Conservation (phyloP, 2,888 invertebrate genomes). For the Agapostemon virescens region DNA sequence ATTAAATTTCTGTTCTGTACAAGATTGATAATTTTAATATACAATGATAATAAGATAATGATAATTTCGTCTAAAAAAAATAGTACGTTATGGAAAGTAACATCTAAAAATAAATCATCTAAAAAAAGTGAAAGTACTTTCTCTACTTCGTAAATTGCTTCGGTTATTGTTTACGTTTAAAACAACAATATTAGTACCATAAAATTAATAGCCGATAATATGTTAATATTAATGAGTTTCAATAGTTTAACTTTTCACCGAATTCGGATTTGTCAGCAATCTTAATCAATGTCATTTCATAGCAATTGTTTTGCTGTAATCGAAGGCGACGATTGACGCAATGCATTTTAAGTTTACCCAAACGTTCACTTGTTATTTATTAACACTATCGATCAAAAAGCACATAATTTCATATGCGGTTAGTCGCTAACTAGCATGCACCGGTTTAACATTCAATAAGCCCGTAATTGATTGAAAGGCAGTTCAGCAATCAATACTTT, state of each 20-base stretch:
- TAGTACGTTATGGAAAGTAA: too few species aligned
- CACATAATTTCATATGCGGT: conserved; percentile 18
- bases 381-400: not conserved
- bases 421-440: conserved; percentile 11
- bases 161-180: not conserved
- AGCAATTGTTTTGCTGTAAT: not conserved
- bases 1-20: too few species aligned
- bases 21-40: too few species aligned
- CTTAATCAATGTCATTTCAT: not conserved
- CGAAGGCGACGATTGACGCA: not conserved
- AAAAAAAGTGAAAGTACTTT: too few species aligned
- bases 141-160: not conserved
- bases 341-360: not conserved
- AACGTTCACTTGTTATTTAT: conserved; percentile 5
- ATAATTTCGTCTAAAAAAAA: too few species aligned
- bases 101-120: too few species aligned
- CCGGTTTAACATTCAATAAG: conserved; percentile 29
- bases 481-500: conserved; percentile 37
- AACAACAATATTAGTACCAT: not conserved
- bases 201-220: not conserved
- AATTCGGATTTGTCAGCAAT: not conserved
- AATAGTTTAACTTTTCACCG: not conserved
- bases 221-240: not conserved
- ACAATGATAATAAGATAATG: too few species aligned
- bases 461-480: conserved; percentile 27